phyloP scores from a whole-genome alignment of 2,113 vertebrate species.

The Myrmecobius fasciatus region DNA sequence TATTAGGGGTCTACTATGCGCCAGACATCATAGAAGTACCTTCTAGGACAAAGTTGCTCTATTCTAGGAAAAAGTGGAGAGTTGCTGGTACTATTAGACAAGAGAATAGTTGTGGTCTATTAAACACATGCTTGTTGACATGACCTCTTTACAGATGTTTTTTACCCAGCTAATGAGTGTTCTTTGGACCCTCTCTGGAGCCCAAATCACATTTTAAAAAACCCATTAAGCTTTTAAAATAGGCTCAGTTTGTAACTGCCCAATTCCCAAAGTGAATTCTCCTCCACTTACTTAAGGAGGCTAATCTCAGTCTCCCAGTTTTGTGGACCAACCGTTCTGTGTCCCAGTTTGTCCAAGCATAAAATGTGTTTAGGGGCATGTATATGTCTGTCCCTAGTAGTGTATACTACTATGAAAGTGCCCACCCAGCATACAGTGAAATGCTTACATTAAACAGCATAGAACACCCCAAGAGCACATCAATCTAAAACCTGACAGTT shows the following conservation, averaged over 20 bases:
- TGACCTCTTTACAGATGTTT: not conserved
- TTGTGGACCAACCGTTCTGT: not conserved
- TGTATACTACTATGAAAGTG: not conserved
- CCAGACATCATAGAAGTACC: not conserved
- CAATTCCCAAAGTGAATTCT: conserved; percentile 42
- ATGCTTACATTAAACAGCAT: not conserved
- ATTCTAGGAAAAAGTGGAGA: not conserved
- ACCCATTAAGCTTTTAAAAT: conserved; percentile 35
- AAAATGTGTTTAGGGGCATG: not conserved
- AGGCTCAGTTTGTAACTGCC: conserved; percentile 25
- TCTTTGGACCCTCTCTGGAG: conserved; percentile 48
- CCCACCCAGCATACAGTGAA: not conserved
- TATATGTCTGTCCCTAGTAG: not conserved
- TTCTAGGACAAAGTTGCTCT: conserved; percentile 14
- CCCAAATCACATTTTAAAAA: conserved; percentile 38
- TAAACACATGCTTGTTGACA: conserved; percentile 19
- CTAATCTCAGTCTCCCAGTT: conserved; percentile 11
- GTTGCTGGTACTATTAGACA: not conserved
- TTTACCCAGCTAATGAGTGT: conserved; percentile 27
- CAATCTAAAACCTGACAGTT: not conserved
- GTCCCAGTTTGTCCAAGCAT: conserved; percentile 15
- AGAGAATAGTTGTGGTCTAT: not conserved
- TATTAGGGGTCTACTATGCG: not conserved
- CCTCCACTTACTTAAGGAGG: not conserved
- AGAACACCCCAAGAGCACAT: not conserved